Percentiles rank a stretch among this genome's conserved stretches.
Conservation (phyloP, 1,140 invertebrate genomes). For the Holotrichia oblita region DNA sequence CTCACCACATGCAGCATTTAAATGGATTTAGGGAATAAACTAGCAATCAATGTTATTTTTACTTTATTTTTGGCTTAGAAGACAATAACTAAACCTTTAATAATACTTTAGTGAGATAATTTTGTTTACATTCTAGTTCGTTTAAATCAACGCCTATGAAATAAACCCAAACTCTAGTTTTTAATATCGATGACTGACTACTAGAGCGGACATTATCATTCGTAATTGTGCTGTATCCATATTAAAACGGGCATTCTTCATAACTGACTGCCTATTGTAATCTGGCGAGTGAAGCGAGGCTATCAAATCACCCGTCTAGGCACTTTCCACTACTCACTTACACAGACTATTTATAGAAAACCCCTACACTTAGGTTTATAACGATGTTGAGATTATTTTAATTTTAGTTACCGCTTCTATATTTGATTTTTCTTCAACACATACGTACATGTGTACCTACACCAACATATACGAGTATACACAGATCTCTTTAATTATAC, state of each 20-base stretch:
- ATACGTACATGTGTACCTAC: background rate
- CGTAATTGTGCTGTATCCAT: conserved; percentile 39
- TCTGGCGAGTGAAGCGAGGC: conserved; percentile 22
- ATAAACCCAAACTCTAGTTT: too few relatives aligned
- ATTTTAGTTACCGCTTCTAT: conserved; percentile 55
- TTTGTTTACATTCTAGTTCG: too few relatives aligned
- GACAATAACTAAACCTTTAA: too few relatives aligned
- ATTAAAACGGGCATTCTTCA: conserved; percentile 21
- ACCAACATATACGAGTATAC: background rate
- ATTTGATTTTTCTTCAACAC: conserved; percentile 53
- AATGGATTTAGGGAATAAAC: too few relatives aligned
- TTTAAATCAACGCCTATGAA: too few relatives aligned
- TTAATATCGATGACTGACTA: conserved; percentile 43
- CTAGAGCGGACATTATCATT: conserved; percentile 40
- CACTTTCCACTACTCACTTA: conserved; percentile 25
- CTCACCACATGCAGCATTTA: too few relatives aligned
- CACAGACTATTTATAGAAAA: conserved; percentile 48
- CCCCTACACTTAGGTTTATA: conserved; percentile 51
- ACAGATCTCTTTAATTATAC: conserved; percentile 51
- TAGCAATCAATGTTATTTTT: too few relatives aligned
- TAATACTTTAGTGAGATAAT: too few relatives aligned
- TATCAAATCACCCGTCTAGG: conserved; percentile 16
- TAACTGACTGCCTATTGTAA: conserved; percentile 28
- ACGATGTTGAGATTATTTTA: conserved; percentile 54
- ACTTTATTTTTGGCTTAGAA: too few relatives aligned